A percentile compares a stretch with the other conserved stretches of the same genome.
Evolutionary conservation across 2,888 invertebrate genomes (phyloP).

Genomic region (Leucophenga montana): DNA sequence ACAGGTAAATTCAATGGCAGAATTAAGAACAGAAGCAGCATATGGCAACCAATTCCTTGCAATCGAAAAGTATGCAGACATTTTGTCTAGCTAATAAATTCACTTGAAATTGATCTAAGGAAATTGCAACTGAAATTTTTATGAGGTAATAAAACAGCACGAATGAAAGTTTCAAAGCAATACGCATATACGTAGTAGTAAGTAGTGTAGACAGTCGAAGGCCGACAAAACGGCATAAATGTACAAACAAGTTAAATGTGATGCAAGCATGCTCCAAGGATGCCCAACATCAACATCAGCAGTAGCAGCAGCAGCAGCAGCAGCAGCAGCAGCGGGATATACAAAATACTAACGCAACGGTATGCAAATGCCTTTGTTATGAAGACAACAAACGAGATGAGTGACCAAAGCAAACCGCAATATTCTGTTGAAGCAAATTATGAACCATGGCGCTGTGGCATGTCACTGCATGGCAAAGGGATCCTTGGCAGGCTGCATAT

Average conservation of each 20-base stretch:
- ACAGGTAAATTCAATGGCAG: not conserved
- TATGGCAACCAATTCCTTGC: not conserved
- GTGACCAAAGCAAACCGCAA: conserved; percentile 42
- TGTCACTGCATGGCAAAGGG: not conserved
- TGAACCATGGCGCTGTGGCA: conserved; percentile 52
- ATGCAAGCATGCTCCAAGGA: conserved; percentile 7
- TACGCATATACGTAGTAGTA: not conserved
- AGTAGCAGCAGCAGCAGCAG: conserved; percentile 11
- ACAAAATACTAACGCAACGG: conserved; percentile 36
- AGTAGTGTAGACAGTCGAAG: not conserved
- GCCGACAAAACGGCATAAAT: not conserved
- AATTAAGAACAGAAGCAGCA: not conserved
- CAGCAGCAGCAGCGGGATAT: conserved; percentile 41
- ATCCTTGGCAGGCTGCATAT: not conserved
- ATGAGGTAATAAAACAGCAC: conserved; percentile 56
- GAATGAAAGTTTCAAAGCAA: not conserved
- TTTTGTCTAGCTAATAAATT: conserved; percentile 55
- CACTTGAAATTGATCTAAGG: conserved; percentile 53
- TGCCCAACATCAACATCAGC: no score
- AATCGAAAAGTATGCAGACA: conserved; percentile 32
- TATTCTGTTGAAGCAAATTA: conserved; percentile 54
- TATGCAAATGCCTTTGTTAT: conserved; percentile 20
- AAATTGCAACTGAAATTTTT: conserved; percentile 64
- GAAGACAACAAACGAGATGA: conserved; percentile 9
- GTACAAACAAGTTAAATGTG: not conserved